These are phyloP conservation scores for Neostethus bicornis DNA, from an alignment of 2,797 vertebrate species.

Conservation along the genomic window DNA sequence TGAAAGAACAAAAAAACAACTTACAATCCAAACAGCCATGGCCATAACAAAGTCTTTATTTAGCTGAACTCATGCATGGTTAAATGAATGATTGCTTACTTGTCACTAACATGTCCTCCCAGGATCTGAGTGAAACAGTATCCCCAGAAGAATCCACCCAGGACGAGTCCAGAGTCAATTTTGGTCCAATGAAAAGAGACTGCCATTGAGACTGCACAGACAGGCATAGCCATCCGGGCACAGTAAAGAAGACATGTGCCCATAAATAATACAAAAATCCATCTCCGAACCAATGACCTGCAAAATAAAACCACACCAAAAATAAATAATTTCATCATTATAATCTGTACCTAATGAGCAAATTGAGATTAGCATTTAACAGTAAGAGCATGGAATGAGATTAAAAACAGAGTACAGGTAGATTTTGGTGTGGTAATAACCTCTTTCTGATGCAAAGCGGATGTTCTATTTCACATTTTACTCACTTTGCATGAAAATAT, in stretches of 20 bases:
- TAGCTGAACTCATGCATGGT: not conserved
- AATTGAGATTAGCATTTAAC: not conserved
- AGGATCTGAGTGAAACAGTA: conserved; percentile 91
- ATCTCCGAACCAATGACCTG: conserved; percentile 70
- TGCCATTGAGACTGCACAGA: conserved; percentile 85
- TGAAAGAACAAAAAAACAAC: conserved; percentile 26
- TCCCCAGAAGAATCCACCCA: conserved; percentile 95
- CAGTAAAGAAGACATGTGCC: conserved; percentile 91
- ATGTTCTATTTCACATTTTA: no score
- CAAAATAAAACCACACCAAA: not conserved
- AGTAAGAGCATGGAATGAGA: not conserved
- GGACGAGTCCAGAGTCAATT: conserved; percentile 84
- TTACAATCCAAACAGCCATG: not conserved
- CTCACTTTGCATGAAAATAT: no score
- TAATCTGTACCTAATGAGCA: not conserved
- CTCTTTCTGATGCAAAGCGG: no score
- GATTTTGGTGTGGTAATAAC: no score
- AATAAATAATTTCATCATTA: not conserved
- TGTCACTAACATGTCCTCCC: conserved; percentile 89
- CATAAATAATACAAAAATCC: conserved; percentile 83
- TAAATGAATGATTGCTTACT: conserved; percentile 47
- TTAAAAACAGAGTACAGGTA: not conserved
- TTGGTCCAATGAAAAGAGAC: conserved; percentile 87
- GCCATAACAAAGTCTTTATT: not conserved
- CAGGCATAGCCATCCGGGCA: conserved; percentile 83